Evolutionary conservation across 2,888 invertebrate species (phyloP), one percentile per base, ranked within the genome.

Genomic region (Heliconius hortense): DNA sequence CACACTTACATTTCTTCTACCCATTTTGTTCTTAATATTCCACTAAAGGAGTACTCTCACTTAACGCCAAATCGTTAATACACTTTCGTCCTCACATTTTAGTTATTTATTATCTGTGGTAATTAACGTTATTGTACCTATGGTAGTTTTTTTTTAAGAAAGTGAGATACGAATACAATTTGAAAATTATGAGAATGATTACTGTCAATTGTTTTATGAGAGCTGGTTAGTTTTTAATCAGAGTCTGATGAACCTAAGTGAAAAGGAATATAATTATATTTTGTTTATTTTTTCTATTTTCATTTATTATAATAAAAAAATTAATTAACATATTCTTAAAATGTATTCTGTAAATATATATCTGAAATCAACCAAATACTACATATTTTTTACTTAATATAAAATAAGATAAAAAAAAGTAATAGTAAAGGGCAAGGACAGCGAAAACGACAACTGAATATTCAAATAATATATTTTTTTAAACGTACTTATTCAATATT

Each of bases 1-100:
- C 87, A 93, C 90, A 81, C 93, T 93, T 78, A 92, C 82, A 84
- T 94, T 94, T 80, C 92, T 85, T 79, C 92, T 85, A 66, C 88
- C 88, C 82, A 89, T 88, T 68, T 75, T 79, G 62, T 53, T 62
- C 2, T 73, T 60, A 68, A 73, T 70, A 64, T 68, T 39, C 28
- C 66, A 77, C 73, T 66, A 68, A 64, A 79, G 75, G 66, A 72
- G 64, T 76, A 39, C 59, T 74, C 13, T 70, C 24, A 60, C 68
- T 76, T 69, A 53, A 31, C 31, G 11, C n/a, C 24, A 64, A n/a
- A 56, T 74, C 43, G 11, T 63, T 24, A 31, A 69, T 59, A 60
- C 21, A 24, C 21, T n/a, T 39, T 31, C 21, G 43, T 74, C n/a
- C 26, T 66, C 26, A 75, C 66, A 69, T 69, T 35, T 69, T 56